Evolutionary conservation across 2,888 invertebrate genomes (phyloP).

Genomic region (Opisthograptis luteolata): DNA sequence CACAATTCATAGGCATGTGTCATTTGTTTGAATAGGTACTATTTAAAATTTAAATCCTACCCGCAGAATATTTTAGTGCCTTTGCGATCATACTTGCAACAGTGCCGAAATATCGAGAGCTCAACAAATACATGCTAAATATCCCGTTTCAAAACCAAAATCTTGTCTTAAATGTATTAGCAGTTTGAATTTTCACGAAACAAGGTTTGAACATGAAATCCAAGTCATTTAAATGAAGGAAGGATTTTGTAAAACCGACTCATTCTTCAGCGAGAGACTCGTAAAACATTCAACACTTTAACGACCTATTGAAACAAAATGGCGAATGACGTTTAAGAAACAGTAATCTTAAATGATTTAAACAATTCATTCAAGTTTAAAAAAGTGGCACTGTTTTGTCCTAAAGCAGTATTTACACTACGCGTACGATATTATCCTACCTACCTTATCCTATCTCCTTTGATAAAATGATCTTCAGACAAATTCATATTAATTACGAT

Average conservation of each 20-base stretch:
- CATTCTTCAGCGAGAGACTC: conserved; percentile 32
- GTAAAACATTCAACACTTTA: conserved; percentile 40
- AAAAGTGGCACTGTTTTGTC: conserved; percentile 18
- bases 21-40: too few relatives aligned
- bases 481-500: too few relatives aligned
- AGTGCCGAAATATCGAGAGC: too few relatives aligned
- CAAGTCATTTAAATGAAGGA: conserved; percentile 10
- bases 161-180: neutral
- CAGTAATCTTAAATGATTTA: conserved; percentile 36
- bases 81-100: too few relatives aligned
- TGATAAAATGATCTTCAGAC: too few relatives aligned
- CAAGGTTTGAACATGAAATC: neutral
- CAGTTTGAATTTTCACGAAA: neutral
- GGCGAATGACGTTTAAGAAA: conserved; percentile 36
- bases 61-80: too few relatives aligned
- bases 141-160: too few relatives aligned
- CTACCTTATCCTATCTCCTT: neutral
- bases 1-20: too few relatives aligned
- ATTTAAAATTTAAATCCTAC: too few relatives aligned
- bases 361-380: conserved; percentile 34
- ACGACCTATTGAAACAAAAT: conserved; percentile 39
- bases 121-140: too few relatives aligned
- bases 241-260: conserved; percentile 24
- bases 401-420: conserved; percentile 11
- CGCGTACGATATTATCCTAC: neutral